Conservation (phyloP, 2,888 invertebrate species). For the Melangyna quadrimaculata region DNA sequence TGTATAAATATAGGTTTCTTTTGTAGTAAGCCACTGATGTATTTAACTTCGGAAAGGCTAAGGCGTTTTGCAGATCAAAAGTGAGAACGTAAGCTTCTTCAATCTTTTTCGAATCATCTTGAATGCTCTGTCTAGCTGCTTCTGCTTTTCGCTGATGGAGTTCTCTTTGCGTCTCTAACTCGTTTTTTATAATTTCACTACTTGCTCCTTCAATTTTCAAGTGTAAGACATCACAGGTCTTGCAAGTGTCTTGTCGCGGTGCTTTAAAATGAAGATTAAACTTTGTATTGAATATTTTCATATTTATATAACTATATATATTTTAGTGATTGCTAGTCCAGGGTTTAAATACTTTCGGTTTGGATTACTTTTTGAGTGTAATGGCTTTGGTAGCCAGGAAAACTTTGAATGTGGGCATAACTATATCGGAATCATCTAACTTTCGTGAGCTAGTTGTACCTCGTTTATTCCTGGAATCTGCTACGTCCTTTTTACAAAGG, state of each 20-base stretch:
- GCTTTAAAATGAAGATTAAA: neutral
- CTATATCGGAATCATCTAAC: too few species aligned
- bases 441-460: too few species aligned
- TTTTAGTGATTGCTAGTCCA: too few species aligned
- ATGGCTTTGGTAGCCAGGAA: too few species aligned
- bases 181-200: neutral
- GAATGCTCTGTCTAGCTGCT: conserved; percentile 54
- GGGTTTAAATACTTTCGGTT: too few species aligned
- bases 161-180: conserved; percentile 8
- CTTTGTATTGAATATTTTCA: neutral
- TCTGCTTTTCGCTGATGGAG: conserved; percentile 8
- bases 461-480: too few species aligned
- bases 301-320: too few species aligned
- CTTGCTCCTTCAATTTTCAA: conserved; percentile 5
- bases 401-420: too few species aligned
- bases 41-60: conserved; percentile 72
- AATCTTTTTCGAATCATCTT: conserved; percentile 63
- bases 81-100: conserved; percentile 61
- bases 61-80: neutral
- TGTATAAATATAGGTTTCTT: conserved; percentile 74
- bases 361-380: too few species aligned
- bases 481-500: too few species aligned
- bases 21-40: conserved; percentile 74
- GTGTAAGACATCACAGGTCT: neutral
- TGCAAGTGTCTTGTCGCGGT: neutral